Evolutionary conservation across 2,113 vertebrate genomes (phyloP), one percentile per base, ranked within the genome.

Genomic region (Brevimyrus niger): DNA sequence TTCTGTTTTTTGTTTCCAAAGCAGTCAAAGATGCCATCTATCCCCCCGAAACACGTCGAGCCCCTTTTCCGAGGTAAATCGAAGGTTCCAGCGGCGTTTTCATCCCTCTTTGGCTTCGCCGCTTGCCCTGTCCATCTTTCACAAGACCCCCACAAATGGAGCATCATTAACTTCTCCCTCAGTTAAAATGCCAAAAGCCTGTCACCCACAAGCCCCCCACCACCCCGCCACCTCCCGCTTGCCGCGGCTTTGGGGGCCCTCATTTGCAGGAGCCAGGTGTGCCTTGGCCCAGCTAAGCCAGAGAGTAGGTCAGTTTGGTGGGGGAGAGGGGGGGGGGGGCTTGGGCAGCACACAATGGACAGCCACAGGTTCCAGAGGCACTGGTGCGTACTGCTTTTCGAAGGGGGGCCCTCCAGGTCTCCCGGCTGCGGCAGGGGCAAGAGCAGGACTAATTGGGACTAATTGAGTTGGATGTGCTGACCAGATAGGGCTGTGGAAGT

Each of bases 381-480:
- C 76, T 50, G 61, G 91, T 88, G 90, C 88, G 73, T 50, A 88
- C 87, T 82, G 61, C 89, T 92, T 89, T 90, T 46, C 19, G 87
- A 58, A 9, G 47, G 91, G 11, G 65, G 82, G 82, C 8, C 3
- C 69, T 48, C 53, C 44, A 48, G 86, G 47, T 87, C 50, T n/a
- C 76, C 76, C 1, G 44, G 58, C 73, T 23, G 42, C 10, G 61
- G 82, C 87, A 76, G 50, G 88, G 89, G 89, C 88, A 50, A 89
- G 92, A 94, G 92, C 93, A 94, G 94, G 92, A 95, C 95, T 96
- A 96, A 96, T 96, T 95, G 93, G 92, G 92, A 94, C 93, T 96
- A 96, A 96, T 96, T 96, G 95, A 96, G 94, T 93, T 95, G 94
- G 95, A 96, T 94, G 94, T 96, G 94, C 94, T 92, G 95, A 94